Evolutionary conservation across 2,113 vertebrate species (phyloP).

Genomic region (Podarcis muralis): DNA sequence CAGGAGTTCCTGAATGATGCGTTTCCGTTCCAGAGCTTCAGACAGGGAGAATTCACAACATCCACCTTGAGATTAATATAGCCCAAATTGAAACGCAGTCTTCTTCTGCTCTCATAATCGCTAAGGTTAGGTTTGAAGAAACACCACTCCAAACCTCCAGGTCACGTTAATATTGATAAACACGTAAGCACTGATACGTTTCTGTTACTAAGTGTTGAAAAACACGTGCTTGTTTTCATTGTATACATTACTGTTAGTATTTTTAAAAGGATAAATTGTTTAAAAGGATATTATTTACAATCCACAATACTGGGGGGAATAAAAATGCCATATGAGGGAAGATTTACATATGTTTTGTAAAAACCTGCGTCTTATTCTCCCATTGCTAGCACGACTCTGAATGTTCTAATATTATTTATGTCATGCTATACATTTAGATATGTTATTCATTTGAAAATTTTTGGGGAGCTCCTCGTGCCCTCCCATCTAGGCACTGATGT

Average conservation of each 20-base stretch:
- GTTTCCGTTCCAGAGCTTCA: neutral
- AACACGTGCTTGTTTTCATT: neutral
- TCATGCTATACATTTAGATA: too few species aligned
- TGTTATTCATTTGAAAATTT: neutral
- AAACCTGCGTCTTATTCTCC: neutral
- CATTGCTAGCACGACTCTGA: neutral
- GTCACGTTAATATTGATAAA: neutral
- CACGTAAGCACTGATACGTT: neutral
- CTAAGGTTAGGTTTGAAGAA: neutral
- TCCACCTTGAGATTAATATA: neutral
- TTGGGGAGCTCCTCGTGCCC: neutral
- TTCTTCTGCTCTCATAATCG: neutral
- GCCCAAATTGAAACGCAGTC: neutral
- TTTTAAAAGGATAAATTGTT: neutral
- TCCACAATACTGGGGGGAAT: neutral
- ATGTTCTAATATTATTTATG: neutral
- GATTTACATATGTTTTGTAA: neutral
- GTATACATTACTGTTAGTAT: neutral
- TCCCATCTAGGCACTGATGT: neutral
- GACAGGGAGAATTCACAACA: neutral
- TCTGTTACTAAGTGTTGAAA: neutral
- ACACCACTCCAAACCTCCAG: neutral
- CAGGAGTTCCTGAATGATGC: neutral
- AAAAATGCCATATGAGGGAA: neutral
- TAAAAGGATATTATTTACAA: neutral